Percentiles rank a stretch among this genome's conserved stretches.
These are phyloP conservation scores for Stenolophus ochropezus DNA, from an alignment of 2,888 invertebrate species.

Conservation along the genomic window DNA sequence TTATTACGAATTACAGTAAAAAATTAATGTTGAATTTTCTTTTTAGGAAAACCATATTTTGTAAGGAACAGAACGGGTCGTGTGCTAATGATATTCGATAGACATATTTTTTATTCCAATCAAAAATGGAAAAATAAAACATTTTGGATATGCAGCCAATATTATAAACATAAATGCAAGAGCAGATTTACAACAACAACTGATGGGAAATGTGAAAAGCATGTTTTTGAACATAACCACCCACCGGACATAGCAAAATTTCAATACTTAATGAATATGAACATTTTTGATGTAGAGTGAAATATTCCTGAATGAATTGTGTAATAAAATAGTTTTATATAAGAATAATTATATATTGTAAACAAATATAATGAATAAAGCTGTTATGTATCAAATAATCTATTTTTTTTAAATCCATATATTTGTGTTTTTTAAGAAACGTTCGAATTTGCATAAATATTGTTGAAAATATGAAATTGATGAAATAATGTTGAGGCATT, in stretches of 20 bases:
- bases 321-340: no score
- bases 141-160: conserved; percentile 68
- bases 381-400: no score
- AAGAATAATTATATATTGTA: no score
- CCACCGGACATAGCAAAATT: conserved; percentile 60
- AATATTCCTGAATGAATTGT: no score
- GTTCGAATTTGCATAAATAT: not conserved
- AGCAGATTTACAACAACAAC: conserved; percentile 65
- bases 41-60: no score
- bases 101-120: conserved; percentile 66
- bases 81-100: conserved; percentile 66
- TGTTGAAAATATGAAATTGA: not conserved
- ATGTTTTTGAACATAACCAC: conserved; percentile 64
- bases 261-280: no score
- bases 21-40: no score
- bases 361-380: no score
- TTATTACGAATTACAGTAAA: no score
- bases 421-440: not conserved
- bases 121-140: conserved; percentile 64
- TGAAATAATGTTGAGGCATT: conserved; percentile 27
- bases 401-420: no score
- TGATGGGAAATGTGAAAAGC: conserved; percentile 63
- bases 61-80: conserved; percentile 66
- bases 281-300: no score
- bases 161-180: conserved; percentile 67